These are phyloP conservation scores for Crossaster papposus DNA, from an alignment of 53 echinoderm and acorn worm genomes.

Conservation along the genomic window DNA sequence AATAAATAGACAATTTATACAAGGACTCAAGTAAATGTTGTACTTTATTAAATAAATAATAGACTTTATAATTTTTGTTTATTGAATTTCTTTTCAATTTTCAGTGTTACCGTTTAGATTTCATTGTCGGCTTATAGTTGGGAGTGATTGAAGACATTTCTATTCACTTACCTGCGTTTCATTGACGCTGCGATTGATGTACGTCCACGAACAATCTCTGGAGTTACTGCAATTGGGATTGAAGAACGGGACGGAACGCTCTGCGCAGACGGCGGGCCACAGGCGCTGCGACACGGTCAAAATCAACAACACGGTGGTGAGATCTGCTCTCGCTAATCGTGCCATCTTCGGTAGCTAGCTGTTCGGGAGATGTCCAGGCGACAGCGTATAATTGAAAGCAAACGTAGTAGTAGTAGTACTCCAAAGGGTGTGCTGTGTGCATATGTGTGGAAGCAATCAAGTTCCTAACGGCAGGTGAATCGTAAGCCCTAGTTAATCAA, in stretches of 20 bases:
- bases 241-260: not conserved
- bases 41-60: too few species aligned
- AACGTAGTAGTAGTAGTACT: too few species aligned
- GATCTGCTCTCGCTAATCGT: not conserved
- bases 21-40: too few species aligned
- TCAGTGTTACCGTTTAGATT: not conserved
- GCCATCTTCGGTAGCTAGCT: too few species aligned
- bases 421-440: too few species aligned
- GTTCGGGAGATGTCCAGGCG: too few species aligned
- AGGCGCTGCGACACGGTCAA: not conserved
- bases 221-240: slow-evolving; percentile 11
- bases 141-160: not conserved
- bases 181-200: not conserved
- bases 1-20: too few species aligned
- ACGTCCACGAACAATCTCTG: slow-evolving; percentile 2
- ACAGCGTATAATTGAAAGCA: too few species aligned
- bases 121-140: not conserved
- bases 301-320: not conserved
- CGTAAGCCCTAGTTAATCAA: not conserved
- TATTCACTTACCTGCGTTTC: not conserved
- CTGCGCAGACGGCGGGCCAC: not conserved
- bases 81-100: too few species aligned
- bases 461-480: too few species aligned
- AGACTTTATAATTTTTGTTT: too few species aligned
- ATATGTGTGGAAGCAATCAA: too few species aligned